Conservation (phyloP, 2,888 invertebrate species). For the Chymomyza caudatula region DNA sequence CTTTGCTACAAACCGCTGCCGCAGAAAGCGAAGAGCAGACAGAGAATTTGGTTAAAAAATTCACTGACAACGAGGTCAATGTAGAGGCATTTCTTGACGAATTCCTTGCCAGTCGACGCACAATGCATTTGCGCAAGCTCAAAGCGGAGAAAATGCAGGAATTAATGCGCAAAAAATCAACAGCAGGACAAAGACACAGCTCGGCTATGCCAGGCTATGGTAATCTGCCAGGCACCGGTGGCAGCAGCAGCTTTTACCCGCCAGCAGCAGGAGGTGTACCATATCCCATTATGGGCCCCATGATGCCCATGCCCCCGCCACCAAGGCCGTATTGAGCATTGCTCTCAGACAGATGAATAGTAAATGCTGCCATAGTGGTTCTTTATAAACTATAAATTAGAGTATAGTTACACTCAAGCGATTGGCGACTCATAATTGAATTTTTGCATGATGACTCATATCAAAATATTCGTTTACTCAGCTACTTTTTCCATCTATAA, state of each 20-base stretch:
- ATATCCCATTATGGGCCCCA: conserved; percentile 80
- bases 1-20: conserved; percentile 92
- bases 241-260: conserved; percentile 73
- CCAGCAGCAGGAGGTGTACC: conserved; percentile 69
- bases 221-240: conserved; percentile 54
- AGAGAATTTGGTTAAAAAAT: conserved; percentile 89
- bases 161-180: conserved; percentile 79
- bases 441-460: background rate
- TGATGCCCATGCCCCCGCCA: conserved; percentile 92
- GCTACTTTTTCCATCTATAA: background rate
- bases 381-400: background rate
- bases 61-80: conserved; percentile 83
- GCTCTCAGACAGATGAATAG: background rate
- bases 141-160: conserved; percentile 96
- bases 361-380: conserved; percentile 43
- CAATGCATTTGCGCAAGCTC: conserved; percentile 89
- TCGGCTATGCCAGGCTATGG: conserved; percentile 56
- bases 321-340: conserved; percentile 77
- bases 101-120: conserved; percentile 86
- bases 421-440: background rate
- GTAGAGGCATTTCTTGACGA: conserved; percentile 91
- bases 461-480: background rate
- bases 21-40: conserved; percentile 96
- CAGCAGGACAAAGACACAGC: conserved; percentile 55
- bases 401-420: background rate